A percentile compares a stretch with the other conserved stretches of the same genome.
These are phyloP conservation scores for Pygoscelis adeliae DNA, from an alignment of 2,113 vertebrate genomes.

Conservation along the genomic window DNA sequence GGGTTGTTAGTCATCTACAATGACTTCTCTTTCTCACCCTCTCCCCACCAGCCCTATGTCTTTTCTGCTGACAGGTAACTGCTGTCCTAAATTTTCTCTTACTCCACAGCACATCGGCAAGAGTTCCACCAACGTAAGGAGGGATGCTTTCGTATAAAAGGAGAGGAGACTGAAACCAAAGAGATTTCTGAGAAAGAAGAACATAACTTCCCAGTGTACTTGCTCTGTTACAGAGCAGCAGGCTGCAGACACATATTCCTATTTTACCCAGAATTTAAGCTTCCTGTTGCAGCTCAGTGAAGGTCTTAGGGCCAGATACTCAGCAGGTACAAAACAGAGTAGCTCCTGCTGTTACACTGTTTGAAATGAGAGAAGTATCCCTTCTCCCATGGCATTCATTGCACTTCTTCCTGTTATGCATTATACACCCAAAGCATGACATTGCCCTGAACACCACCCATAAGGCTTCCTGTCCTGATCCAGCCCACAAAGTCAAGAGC, in stretches of 20 bases:
- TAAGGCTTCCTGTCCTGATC: constrained; percentile 38
- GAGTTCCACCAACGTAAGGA: not conserved
- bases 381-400: not conserved
- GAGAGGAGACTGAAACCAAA: not conserved
- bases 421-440: not conserved
- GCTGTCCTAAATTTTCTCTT: not conserved
- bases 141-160: not conserved
- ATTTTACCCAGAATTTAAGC: not conserved
- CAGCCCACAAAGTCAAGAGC: not conserved
- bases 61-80: not conserved
- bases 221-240: not conserved
- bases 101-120: not conserved
- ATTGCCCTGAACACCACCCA: not conserved
- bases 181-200: not conserved
- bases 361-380: not conserved
- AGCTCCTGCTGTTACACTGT: not conserved
- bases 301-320: not conserved
- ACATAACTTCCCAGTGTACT: not conserved
- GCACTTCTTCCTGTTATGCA: not conserved
- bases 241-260: not conserved
- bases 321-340: not conserved
- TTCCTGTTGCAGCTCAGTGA: not conserved
- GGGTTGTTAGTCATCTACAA: not conserved
- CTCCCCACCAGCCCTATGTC: not conserved
- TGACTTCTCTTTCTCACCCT: not conserved